Conservation (phyloP, 2,888 invertebrate species). For the Boloria selene region DNA sequence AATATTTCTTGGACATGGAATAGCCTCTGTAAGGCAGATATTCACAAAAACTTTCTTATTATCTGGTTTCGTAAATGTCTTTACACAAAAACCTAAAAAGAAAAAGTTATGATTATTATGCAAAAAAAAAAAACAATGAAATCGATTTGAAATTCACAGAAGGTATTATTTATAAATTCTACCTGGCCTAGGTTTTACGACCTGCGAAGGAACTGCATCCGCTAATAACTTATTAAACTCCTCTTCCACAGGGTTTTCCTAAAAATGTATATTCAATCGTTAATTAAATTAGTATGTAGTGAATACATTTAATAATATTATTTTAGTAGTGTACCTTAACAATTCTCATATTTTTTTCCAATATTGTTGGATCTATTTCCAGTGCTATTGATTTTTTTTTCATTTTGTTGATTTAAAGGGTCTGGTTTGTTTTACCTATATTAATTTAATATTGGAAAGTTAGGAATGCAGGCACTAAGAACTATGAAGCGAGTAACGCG, state of each 20-base stretch:
- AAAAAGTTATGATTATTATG: not conserved
- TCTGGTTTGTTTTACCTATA: conserved; percentile 46
- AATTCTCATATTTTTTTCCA: conserved; percentile 82
- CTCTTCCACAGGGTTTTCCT: conserved; percentile 82
- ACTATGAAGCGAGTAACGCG: too few relatives aligned
- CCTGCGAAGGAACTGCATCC: conserved; percentile 80
- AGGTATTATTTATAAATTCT: conserved; percentile 35
- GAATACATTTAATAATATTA: not conserved
- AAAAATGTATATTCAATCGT: conserved; percentile 35
- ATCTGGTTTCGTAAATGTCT: conserved; percentile 85
- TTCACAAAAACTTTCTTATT: conserved; percentile 92
- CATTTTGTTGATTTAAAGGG: conserved; percentile 51
- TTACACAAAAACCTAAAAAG: conserved; percentile 88
- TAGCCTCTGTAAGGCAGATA: conserved; percentile 89
- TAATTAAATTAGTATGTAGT: not conserved
- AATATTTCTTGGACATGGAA: conserved; percentile 88
- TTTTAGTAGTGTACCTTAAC: conserved; percentile 56
- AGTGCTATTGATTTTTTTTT: conserved; percentile 77
- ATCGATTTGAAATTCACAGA: not conserved
- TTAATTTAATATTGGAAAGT: not conserved
- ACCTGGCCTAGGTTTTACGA: conserved; percentile 88
- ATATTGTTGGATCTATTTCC: conserved; percentile 83
- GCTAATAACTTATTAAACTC: conserved; percentile 83
- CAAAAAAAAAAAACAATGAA: too few relatives aligned
- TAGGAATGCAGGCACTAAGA: too few relatives aligned